A percentile compares a stretch with the other conserved stretches of the same genome.
Conservation (phyloP, 2,113 vertebrate species). For the Chaetodon trifascialis region DNA sequence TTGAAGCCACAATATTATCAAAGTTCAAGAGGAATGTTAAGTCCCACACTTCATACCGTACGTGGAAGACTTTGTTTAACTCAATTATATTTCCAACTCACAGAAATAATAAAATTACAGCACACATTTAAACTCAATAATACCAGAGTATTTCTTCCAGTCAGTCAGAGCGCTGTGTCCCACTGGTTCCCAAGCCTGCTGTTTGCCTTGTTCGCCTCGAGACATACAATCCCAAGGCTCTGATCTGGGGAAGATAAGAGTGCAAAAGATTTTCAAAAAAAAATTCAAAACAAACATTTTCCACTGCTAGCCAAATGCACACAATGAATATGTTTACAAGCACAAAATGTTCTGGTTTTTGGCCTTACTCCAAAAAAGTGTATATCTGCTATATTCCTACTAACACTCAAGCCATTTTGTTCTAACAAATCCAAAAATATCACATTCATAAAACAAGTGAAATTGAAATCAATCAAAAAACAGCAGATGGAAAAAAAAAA, state of each 20-base stretch:
- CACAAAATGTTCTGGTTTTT: neutral
- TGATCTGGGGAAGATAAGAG: slow-evolving; percentile 62
- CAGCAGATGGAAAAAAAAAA: too few relatives aligned
- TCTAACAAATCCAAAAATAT: neutral
- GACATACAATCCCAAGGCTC: slow-evolving; percentile 78
- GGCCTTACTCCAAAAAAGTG: too few relatives aligned
- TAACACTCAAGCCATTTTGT: neutral
- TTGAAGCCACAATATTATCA: neutral
- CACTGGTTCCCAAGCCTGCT: slow-evolving; percentile 74
- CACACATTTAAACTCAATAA: neutral
- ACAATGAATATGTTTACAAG: neutral
- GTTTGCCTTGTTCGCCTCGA: slow-evolving; percentile 74
- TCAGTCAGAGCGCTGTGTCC: slow-evolving; percentile 81
- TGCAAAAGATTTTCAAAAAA: neutral
- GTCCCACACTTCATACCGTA: neutral
- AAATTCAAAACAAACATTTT: neutral
- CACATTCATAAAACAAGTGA: neutral
- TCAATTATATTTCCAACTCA: neutral
- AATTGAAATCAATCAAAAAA: neutral
- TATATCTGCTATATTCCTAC: too few relatives aligned
- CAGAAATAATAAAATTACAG: neutral
- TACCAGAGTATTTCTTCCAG: slow-evolving; percentile 88
- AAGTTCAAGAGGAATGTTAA: neutral
- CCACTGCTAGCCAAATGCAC: neutral
- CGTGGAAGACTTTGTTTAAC: neutral